Conservation (phyloP, 2,888 invertebrate species). For the Hyposoter didymator region DNA sequence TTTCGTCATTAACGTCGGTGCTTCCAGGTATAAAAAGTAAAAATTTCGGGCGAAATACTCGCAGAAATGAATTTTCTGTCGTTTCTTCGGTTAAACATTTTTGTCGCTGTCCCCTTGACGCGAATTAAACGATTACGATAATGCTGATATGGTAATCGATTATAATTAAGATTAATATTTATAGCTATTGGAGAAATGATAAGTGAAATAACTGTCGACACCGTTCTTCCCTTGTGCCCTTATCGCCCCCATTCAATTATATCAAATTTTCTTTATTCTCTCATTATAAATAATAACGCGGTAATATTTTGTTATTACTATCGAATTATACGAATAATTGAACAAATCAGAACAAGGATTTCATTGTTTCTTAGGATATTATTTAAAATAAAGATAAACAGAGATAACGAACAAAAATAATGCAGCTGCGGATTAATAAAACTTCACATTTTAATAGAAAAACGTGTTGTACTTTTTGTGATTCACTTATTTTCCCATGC, state of each 20-base stretch:
- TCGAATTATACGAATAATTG: conserved; percentile 39
- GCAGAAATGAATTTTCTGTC: conserved; percentile 27
- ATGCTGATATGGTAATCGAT: conserved; percentile 38
- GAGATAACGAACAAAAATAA: conserved; percentile 72
- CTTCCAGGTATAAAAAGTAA: background rate
- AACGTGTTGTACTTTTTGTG: conserved; percentile 29
- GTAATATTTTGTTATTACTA: conserved; percentile 66
- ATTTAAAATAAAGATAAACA: conserved; percentile 68
- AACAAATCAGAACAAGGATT: conserved; percentile 58
- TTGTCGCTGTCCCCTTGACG: conserved; percentile 15
- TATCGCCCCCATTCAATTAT: background rate
- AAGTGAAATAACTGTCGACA: conserved; percentile 41
- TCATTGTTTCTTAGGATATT: conserved; percentile 76
- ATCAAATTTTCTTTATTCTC: conserved; percentile 22
- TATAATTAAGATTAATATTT: conserved; percentile 56
- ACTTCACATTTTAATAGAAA: conserved; percentile 80
- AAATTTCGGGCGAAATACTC: background rate
- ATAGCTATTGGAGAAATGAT: conserved; percentile 39
- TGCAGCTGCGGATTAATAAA: conserved; percentile 72
- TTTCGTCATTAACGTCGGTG: conserved; percentile 1
- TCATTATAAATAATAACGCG: conserved; percentile 51
- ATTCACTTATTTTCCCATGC: conserved; percentile 48
- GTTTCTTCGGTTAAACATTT: conserved; percentile 17
- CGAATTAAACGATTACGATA: conserved; percentile 45
- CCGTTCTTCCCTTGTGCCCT: background rate